These are phyloP conservation scores for Idaea dimidiata DNA, from an alignment of 2,888 invertebrate genomes.

Conservation along the genomic window DNA sequence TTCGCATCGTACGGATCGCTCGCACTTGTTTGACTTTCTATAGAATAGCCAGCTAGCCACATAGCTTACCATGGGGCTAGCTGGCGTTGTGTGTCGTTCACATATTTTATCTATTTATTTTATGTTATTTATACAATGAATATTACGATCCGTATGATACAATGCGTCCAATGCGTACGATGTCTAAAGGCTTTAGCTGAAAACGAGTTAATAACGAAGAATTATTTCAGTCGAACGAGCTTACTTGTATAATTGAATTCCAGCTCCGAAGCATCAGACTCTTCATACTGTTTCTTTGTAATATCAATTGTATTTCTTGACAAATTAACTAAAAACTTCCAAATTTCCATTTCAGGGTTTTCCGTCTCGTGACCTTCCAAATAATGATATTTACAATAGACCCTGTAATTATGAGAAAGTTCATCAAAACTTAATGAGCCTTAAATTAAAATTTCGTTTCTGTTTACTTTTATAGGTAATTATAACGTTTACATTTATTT, in stretches of 20 bases:
- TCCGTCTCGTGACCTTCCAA: conserved; percentile 87
- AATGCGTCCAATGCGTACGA: too few species aligned
- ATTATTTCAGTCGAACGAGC: conserved; percentile 24
- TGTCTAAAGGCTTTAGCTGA: too few species aligned
- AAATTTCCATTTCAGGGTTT: conserved; percentile 87
- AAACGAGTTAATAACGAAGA: too few species aligned
- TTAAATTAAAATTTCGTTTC: neutral
- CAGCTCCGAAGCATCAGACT: conserved; percentile 24
- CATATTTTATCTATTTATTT: too few species aligned
- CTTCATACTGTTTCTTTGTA: conserved; percentile 65
- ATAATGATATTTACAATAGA: conserved; percentile 93
- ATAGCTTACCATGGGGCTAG: too few species aligned
- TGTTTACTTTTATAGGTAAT: neutral
- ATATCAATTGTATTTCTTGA: conserved; percentile 69
- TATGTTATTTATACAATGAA: too few species aligned
- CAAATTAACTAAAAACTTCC: conserved; percentile 87
- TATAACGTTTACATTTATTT: neutral
- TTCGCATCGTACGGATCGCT: too few species aligned
- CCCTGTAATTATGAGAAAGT: conserved; percentile 72
- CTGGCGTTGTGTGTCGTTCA: too few species aligned
- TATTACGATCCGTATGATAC: too few species aligned
- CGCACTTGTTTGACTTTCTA: too few species aligned
- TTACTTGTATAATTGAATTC: conserved; percentile 54
- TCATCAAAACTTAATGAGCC: neutral
- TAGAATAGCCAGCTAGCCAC: too few species aligned